These are phyloP conservation scores for Mayetiola destructor DNA, from an alignment of 2,888 invertebrate species.

Conservation along the genomic window DNA sequence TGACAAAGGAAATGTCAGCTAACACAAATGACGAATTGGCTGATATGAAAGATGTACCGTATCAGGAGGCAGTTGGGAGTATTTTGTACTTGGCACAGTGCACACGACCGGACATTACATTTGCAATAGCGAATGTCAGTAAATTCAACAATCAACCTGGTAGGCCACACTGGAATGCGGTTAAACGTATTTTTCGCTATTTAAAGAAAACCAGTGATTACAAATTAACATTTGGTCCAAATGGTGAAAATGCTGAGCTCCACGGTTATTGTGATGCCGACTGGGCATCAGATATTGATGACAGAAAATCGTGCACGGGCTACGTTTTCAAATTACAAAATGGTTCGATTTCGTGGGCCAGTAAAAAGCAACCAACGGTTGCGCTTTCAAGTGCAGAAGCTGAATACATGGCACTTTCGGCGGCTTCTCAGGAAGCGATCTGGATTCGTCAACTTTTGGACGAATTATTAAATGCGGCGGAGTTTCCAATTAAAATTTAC, in stretches of 20 bases:
- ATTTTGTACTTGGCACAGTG: slow-evolving; percentile 19
- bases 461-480: slow-evolving; percentile 21
- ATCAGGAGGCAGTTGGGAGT: slow-evolving; percentile 20
- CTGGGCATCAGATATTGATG: slow-evolving; percentile 11
- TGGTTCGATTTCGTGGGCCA: slow-evolving; percentile 15
- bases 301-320: slow-evolving; percentile 16
- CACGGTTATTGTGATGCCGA: slow-evolving; percentile 7
- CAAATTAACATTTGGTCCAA: neutral
- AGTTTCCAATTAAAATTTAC: slow-evolving; percentile 17
- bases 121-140: slow-evolving; percentile 21
- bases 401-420: slow-evolving; percentile 15
- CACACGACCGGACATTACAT: slow-evolving; percentile 20
- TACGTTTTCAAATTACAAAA: slow-evolving; percentile 11
- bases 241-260: neutral
- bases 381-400: slow-evolving; percentile 13
- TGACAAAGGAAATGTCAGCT: slow-evolving; percentile 14
- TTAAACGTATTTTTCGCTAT: neutral
- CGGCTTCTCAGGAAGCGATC: slow-evolving; percentile 9
- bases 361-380: slow-evolving; percentile 14
- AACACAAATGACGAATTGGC: neutral
- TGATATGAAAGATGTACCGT: slow-evolving; percentile 17
- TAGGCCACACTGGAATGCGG: neutral
- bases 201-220: slow-evolving; percentile 6
- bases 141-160: slow-evolving; percentile 16
- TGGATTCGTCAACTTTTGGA: neutral